Conservation (phyloP, 23 tunicate genomes). For the Oikopleura vanhoeffeni region DNA sequence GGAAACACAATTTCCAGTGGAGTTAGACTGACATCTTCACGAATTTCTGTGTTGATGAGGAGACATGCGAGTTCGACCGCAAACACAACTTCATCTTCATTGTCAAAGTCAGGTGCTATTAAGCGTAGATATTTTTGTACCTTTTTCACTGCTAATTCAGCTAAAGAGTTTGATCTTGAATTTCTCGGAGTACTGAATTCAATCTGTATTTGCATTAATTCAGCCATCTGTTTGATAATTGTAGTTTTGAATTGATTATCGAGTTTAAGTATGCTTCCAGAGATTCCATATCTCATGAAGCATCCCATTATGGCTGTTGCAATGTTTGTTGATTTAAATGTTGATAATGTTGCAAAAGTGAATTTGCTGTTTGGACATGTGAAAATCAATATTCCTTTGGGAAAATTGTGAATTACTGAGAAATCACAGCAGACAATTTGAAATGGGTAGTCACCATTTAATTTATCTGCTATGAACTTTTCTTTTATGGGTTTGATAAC, state of each 20-base stretch:
- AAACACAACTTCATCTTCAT: neutral
- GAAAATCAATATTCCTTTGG: too few relatives aligned
- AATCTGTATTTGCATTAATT: neutral
- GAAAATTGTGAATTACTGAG: too few relatives aligned
- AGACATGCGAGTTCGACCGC: neutral
- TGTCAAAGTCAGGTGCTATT: neutral
- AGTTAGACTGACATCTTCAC: neutral
- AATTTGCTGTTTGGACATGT: too few relatives aligned
- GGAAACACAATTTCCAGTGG: neutral
- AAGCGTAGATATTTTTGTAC: neutral
- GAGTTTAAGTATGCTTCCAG: neutral
- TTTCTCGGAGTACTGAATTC: neutral
- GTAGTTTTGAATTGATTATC: neutral
- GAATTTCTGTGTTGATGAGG: neutral
- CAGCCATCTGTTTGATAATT: neutral
- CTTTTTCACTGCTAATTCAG: neutral
- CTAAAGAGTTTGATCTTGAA: neutral
- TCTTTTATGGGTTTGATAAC: neutral
- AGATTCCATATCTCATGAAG: neutral
- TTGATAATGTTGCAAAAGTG: neutral
- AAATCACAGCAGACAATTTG: too few relatives aligned
- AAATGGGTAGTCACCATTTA: too few relatives aligned
- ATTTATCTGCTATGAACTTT: too few relatives aligned
- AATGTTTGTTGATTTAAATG: neutral
- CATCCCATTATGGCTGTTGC: neutral